Conservation (phyloP, 2,888 invertebrate species). For the Hemaris fuciformis region DNA sequence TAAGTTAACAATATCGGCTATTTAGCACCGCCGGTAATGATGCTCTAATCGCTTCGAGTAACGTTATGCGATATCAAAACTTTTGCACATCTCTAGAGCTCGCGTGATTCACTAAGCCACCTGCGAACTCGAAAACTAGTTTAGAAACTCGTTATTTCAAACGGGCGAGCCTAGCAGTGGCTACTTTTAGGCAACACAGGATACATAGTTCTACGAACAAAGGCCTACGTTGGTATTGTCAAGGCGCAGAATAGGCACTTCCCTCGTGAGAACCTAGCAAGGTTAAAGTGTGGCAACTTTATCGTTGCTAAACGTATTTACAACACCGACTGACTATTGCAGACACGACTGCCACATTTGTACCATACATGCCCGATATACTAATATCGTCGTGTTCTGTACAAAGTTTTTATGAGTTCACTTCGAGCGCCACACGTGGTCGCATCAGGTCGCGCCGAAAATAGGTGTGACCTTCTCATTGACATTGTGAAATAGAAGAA, state of each 20-base stretch:
- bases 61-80: conserved; percentile 2
- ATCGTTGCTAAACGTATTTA: conserved; percentile 82
- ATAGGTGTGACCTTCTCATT: conserved; percentile 80
- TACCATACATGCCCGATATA: conserved; percentile 37
- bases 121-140: conserved; percentile 25
- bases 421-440: conserved; percentile 47
- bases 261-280: conserved; percentile 81
- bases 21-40: conserved; percentile 36
- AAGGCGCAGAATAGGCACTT: conserved; percentile 80
- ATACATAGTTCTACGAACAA: conserved; percentile 70
- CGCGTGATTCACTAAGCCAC: conserved; percentile 29
- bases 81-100: conserved; percentile 5
- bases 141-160: conserved; percentile 45
- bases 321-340: conserved; percentile 72
- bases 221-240: conserved; percentile 78
- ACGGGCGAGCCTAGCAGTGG: conserved; percentile 23
- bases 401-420: conserved; percentile 5
- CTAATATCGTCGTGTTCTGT: neutral
- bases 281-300: conserved; percentile 79
- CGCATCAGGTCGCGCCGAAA: conserved; percentile 52
- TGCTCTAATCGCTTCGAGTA: conserved; percentile 32
- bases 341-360: conserved; percentile 68
- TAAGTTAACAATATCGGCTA: conserved; percentile 55
- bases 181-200: conserved; percentile 64
- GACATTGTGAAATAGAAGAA: conserved; percentile 81